phyloP scores from a whole-genome alignment of 2,113 vertebrate genomes.

The Centropus unirufus region DNA sequence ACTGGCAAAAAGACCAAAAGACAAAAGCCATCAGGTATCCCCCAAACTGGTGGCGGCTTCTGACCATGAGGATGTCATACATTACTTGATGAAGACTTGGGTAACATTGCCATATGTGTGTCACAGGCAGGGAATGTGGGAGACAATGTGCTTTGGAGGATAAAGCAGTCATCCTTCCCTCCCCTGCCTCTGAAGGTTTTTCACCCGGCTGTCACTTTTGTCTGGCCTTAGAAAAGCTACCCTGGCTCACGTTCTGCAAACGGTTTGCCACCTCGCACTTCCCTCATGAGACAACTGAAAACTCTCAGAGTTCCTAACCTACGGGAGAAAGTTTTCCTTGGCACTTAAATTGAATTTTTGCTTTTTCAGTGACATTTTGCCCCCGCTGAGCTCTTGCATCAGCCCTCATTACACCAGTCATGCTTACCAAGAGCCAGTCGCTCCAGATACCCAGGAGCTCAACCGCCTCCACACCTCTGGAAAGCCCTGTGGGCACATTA shows the following conservation, averaged over 20 bases:
- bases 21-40: neutral
- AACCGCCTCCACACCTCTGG: neutral
- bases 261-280: neutral
- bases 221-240: neutral
- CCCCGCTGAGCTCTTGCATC: neutral
- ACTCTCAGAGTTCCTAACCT: neutral
- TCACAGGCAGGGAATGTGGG: neutral
- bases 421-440: neutral
- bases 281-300: neutral
- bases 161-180: neutral
- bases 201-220: neutral
- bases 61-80: neutral
- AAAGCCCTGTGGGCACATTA: neutral
- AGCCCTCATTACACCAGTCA: neutral
- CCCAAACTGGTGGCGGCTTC: neutral
- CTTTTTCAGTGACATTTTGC: neutral
- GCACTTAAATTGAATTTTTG: neutral
- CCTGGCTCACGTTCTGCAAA: neutral
- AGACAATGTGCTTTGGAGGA: neutral
- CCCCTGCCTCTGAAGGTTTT: neutral
- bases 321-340: neutral
- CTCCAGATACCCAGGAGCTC: neutral
- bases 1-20: neutral
- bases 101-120: fast-evolving
- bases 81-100: neutral